phyloP scores from a whole-genome alignment of 2,113 vertebrate species.

The Ailuropoda melanoleuca region DNA sequence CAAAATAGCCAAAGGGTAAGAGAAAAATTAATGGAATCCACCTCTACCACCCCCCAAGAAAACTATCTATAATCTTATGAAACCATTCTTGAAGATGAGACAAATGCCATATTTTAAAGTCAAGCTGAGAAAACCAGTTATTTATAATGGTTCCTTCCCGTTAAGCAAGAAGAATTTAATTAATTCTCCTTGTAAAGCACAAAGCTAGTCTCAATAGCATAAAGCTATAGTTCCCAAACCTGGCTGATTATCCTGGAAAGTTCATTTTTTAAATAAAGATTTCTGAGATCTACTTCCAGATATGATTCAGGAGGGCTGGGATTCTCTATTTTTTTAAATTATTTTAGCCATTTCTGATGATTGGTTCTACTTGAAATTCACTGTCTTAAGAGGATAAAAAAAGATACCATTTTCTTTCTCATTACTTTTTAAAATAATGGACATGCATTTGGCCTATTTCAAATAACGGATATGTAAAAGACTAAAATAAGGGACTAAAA shows the following conservation, averaged over 20 bases:
- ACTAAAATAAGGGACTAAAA: neutral
- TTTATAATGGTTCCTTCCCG: neutral
- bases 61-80: neutral
- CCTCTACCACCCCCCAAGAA: neutral
- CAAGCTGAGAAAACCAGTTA: slow-evolving; percentile 24
- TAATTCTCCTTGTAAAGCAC: neutral
- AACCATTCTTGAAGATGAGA: slow-evolving; percentile 5
- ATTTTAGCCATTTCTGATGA: slow-evolving; percentile 22
- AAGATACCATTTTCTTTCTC: neutral
- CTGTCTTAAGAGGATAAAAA: neutral
- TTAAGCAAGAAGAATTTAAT: neutral
- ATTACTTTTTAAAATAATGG: slow-evolving; percentile 3
- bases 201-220: neutral
- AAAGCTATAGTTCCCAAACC: neutral
- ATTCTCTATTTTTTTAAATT: neutral
- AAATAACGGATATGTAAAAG: neutral
- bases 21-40: slow-evolving; percentile 28
- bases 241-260: neutral
- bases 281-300: neutral
- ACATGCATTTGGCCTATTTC: slow-evolving; percentile 31
- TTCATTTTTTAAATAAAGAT: neutral
- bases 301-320: neutral
- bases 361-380: neutral
- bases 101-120: neutral
- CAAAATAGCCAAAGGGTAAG: neutral